These are phyloP conservation scores for Hippocampus abdominalis DNA, from an alignment of 2,113 vertebrate genomes.

Conservation along the genomic window DNA sequence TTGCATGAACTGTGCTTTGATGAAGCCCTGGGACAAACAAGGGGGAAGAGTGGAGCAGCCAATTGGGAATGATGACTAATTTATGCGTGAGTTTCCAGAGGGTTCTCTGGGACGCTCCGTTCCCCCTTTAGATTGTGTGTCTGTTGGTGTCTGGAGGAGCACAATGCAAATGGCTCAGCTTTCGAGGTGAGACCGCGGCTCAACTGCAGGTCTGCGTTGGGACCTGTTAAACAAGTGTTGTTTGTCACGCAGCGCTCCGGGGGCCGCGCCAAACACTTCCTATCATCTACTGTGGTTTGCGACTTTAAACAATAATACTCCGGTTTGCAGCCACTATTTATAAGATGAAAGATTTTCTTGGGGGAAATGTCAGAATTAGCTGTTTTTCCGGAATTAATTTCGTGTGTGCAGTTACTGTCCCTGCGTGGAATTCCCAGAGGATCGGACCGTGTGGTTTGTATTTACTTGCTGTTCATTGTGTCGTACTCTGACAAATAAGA, in stretches of 20 bases:
- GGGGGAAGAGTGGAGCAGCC: constrained; percentile 35
- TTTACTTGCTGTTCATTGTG: constrained; percentile 55
- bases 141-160: constrained; percentile 50
- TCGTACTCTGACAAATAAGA: constrained; percentile 44
- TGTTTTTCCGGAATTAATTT: constrained; percentile 67
- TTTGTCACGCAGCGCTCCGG: constrained; percentile 63
- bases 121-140: constrained; percentile 40
- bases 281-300: constrained; percentile 65
- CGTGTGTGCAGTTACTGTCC: constrained; percentile 55
- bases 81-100: constrained; percentile 61
- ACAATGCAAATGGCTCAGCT: constrained; percentile 64
- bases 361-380: constrained; percentile 67
- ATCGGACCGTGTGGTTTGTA: constrained; percentile 53
- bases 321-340: constrained; percentile 71
- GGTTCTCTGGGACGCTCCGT: constrained; percentile 50
- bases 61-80: constrained; percentile 56
- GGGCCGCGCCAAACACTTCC: constrained; percentile 59
- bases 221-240: constrained; percentile 66
- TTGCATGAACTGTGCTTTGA: constrained; percentile 57
- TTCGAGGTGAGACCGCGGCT: constrained; percentile 59
- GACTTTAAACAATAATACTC: constrained; percentile 65
- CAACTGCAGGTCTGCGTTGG: constrained; percentile 59
- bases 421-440: constrained; percentile 54
- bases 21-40: constrained; percentile 64
- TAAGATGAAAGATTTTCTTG: constrained; percentile 75